A percentile compares a stretch with the other conserved stretches of the same genome.
Conservation (phyloP, 2,888 invertebrate genomes). For the Ganaspis brasiliensis region DNA sequence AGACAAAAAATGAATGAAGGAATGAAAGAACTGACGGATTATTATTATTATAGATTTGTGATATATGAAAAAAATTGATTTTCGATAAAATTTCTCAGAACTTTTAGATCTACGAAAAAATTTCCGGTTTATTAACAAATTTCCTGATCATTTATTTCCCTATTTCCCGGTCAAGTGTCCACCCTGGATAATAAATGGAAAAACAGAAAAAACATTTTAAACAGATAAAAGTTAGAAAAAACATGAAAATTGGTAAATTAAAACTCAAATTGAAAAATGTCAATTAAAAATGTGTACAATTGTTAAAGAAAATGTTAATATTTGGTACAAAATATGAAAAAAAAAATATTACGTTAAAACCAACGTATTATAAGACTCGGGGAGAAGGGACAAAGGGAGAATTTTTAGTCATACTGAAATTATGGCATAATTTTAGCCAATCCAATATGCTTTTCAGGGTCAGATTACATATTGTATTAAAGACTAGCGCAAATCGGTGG, state of each 20-base stretch:
- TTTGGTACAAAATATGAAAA: not conserved
- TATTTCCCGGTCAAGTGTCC: too few relatives aligned
- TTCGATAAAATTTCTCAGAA: too few relatives aligned
- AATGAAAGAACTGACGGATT: too few relatives aligned
- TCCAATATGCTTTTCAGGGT: conserved; percentile 71
- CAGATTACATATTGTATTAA: conserved; percentile 70
- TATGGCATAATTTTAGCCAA: conserved; percentile 65
- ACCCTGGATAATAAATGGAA: too few relatives aligned
- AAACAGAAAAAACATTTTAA: too few relatives aligned
- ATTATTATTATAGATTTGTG: too few relatives aligned
- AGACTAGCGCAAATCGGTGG: conserved; percentile 67
- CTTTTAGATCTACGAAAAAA: too few relatives aligned
- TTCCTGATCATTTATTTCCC: too few relatives aligned
- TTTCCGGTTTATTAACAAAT: too few relatives aligned
- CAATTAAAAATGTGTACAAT: not conserved
- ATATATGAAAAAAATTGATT: too few relatives aligned
- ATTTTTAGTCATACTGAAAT: conserved; percentile 50
- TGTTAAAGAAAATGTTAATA: conserved; percentile 1
- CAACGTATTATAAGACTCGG: conserved; percentile 10
- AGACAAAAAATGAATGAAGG: too few relatives aligned
- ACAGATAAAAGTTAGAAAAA: not conserved
- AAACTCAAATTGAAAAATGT: not conserved
- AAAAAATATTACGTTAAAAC: not conserved
- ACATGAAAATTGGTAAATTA: not conserved
- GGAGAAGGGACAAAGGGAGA: conserved; percentile 45